Conservation (phyloP, 2,888 invertebrate species). For the Campopleginae sp. region DNA sequence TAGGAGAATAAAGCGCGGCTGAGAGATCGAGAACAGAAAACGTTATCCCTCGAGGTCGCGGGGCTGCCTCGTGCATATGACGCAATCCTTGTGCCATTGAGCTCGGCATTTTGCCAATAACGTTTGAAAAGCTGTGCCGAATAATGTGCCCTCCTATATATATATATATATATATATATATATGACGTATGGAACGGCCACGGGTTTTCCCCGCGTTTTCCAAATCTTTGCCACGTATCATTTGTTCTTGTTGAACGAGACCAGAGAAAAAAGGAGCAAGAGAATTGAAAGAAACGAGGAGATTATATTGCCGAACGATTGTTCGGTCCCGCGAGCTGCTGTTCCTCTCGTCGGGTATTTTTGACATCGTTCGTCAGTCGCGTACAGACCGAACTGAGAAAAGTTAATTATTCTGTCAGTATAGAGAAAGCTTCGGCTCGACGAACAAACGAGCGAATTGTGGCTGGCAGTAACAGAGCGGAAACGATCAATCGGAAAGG, state of each 20-base stretch:
- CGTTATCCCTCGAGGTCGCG: conserved; percentile 62
- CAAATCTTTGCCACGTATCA: not conserved
- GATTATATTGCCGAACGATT: conserved; percentile 1
- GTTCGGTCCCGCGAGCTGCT: not conserved
- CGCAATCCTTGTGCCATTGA: conserved; percentile 69
- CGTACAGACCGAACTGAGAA: not conserved
- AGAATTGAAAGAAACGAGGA: not conserved
- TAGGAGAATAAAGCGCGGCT: conserved; percentile 18
- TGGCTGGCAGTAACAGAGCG: conserved; percentile 1
- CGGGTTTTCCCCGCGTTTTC: not conserved
- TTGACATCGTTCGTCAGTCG: not conserved
- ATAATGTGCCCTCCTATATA: conserved; percentile 72
- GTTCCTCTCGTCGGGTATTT: not conserved
- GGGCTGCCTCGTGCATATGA: conserved; percentile 59
- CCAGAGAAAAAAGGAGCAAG: not conserved
- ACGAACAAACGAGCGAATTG: conserved; percentile 20
- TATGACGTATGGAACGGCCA: conserved; percentile 20
- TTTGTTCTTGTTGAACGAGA: not conserved
- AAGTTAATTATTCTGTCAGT: conserved; percentile 57
- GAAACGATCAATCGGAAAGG: conserved; percentile 21
- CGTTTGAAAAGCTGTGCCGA: conserved; percentile 75
- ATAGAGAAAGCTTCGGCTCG: conserved; percentile 5
- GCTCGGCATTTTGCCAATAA: conserved; percentile 78
- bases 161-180: too few species aligned
- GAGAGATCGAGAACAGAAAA: conserved; percentile 53